These are phyloP conservation scores for Vulpes ferrilata DNA, from an alignment of 2,113 vertebrate genomes.

Conservation along the genomic window DNA sequence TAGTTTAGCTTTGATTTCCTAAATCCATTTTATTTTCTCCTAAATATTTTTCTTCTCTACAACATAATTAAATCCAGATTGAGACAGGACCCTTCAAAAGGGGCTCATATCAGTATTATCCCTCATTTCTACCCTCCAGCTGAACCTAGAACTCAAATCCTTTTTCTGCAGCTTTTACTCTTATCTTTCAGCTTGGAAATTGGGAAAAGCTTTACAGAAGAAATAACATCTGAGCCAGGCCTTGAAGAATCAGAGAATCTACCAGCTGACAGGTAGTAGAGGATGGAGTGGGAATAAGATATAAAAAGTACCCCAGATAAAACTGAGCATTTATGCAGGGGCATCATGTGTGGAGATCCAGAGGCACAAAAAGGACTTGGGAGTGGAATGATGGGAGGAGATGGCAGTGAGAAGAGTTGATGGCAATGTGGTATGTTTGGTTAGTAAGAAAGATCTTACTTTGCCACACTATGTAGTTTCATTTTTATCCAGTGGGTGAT, in stretches of 20 bases:
- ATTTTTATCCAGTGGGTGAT: conserved; percentile 14
- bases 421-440: neutral
- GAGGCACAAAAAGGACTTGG: neutral
- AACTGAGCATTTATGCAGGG: neutral
- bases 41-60: neutral
- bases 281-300: neutral
- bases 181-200: neutral
- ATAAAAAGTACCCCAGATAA: neutral
- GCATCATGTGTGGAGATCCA: neutral
- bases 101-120: neutral
- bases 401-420: neutral
- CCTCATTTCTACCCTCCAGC: neutral
- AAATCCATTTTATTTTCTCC: neutral
- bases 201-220: neutral
- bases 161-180: neutral
- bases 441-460: neutral
- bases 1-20: neutral
- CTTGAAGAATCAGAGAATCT: neutral
- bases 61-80: neutral
- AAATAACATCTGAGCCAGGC: neutral
- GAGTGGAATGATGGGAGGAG: neutral
- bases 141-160: neutral
- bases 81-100: neutral
- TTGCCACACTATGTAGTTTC: neutral
- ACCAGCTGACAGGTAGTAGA: neutral